Base-by-base conservation (phyloP, 2,888 invertebrate genomes). In the Polyommatus iphigenia region DNA sequence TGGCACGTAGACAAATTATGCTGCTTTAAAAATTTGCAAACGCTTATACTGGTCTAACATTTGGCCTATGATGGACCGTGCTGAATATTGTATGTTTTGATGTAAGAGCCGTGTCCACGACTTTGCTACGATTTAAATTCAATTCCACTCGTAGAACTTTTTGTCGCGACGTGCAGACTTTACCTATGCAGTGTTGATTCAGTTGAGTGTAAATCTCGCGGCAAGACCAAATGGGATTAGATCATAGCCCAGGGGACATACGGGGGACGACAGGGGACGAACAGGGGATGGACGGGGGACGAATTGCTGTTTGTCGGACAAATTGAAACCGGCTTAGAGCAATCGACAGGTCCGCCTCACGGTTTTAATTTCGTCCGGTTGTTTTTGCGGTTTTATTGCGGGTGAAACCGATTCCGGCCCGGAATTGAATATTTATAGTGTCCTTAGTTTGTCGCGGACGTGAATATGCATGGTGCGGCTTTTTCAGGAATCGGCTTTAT, bases 321-420 rank as follows among this genome's bases (percentile, higher is more conserved):
- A 67, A 67, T 67, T 67, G 67, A 67, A 67, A 29, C 67, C 29
- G 67, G 67, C 67, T 32, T 67, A 67, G 67, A 67, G 29, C 67
- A 67, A 67, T 67, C 67, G 67, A 67, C 67, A 15, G 67, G 29
- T 67, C 13, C 24, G 62, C 62, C 62, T 67, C 24, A 24, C 24
- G 62, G 62, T 32, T 67, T 29, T 32, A 29, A 29, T 67, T 10
- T 13, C 54, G 18, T 54, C 54, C 54, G 54, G 54, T 54, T 54
- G 15, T 54, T 54, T 54, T 62, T 0, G 67, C 15, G 67, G 67
- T 67, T 29, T 67, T 67, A 67, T 67, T 67, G 67, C 15, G 13
- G 29, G 4, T 29, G 67, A 67, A 67, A 67, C 67, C 18, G 29
- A 32, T 67, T 67, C 29, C 32, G 67, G 15, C 5, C 8, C 13